Percentiles rank a stretch among this genome's conserved stretches.
These are phyloP conservation scores for Glyptemys insculpta DNA, from an alignment of 2,797 vertebrate genomes.

Conservation along the genomic window DNA sequence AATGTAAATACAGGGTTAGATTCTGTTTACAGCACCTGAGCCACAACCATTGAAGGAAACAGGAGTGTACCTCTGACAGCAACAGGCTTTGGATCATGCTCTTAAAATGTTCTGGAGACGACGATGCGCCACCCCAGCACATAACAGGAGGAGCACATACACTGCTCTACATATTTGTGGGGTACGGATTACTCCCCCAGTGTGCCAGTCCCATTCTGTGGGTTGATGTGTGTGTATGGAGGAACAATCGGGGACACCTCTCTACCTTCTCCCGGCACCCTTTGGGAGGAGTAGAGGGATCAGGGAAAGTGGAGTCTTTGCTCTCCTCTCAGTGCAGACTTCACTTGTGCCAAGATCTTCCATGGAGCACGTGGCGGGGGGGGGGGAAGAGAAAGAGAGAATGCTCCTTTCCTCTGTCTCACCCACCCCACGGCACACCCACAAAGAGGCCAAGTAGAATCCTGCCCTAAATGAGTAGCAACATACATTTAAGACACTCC, in stretches of 20 bases:
- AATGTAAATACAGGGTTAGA: not conserved
- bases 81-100: not conserved
- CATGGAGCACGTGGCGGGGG: not conserved
- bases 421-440: not conserved
- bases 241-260: not conserved
- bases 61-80: not conserved
- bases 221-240: not conserved
- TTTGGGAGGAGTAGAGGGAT: not conserved
- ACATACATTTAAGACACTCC: not conserved
- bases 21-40: not conserved
- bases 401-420: not conserved
- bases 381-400: not conserved
- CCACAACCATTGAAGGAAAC: not conserved
- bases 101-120: not conserved
- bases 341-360: not conserved
- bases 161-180: not conserved
- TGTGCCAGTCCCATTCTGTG: not conserved
- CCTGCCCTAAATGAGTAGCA: not conserved
- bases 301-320: not conserved
- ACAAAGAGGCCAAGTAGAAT: constrained; percentile 1
- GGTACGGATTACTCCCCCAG: not conserved
- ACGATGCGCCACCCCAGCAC: not conserved
- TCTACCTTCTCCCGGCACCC: not conserved
- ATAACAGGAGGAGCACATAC: not conserved
- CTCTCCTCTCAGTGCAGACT: not conserved